A percentile compares a stretch with the other conserved stretches of the same genome.
Evolutionary conservation across 2,888 invertebrate species (phyloP).

Genomic region (Zygaena filipendulae): DNA sequence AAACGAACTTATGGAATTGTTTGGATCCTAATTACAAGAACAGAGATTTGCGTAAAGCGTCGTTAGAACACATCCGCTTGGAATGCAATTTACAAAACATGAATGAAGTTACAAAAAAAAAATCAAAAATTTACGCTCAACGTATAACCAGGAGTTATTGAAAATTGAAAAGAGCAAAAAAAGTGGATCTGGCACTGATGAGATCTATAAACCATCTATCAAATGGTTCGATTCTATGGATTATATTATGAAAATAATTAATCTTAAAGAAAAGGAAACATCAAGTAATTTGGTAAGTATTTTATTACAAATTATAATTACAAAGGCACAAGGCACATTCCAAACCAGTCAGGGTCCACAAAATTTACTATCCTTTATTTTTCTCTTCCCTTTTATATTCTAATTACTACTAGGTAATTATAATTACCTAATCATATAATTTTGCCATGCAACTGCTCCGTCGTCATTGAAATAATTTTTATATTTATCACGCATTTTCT

Average conservation of each 20-base stretch:
- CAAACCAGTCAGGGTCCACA: conserved; percentile 6
- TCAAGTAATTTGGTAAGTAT: conserved; percentile 8
- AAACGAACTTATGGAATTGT: conserved; percentile 15
- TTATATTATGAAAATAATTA: conserved; percentile 10
- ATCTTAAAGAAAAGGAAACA: too few species aligned
- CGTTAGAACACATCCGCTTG: conserved; percentile 5
- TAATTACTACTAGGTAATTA: too few species aligned
- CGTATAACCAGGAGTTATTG: conserved; percentile 13
- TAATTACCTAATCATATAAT: conserved; percentile 5
- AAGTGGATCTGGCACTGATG: conserved; percentile 1
- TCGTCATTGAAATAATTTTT: conserved; percentile 6
- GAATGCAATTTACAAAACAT: conserved; percentile 1
- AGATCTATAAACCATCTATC: conserved; percentile 10
- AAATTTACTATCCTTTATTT: too few species aligned
- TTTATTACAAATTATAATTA: conserved; percentile 7
- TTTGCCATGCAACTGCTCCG: conserved; percentile 6
- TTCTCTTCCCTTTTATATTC: too few species aligned
- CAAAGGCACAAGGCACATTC: conserved; percentile 7
- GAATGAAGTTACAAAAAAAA: conserved; percentile 13
- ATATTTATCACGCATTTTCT: too few species aligned
- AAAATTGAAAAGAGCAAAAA: conserved; percentile 5
- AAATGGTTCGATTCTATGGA: conserved; percentile 10
- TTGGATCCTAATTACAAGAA: conserved; percentile 13
- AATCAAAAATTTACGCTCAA: conserved; percentile 12
- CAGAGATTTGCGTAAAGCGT: conserved; percentile 15